phyloP scores from a whole-genome alignment of 2,797 vertebrate species.

The Anniella stebbinsi region DNA sequence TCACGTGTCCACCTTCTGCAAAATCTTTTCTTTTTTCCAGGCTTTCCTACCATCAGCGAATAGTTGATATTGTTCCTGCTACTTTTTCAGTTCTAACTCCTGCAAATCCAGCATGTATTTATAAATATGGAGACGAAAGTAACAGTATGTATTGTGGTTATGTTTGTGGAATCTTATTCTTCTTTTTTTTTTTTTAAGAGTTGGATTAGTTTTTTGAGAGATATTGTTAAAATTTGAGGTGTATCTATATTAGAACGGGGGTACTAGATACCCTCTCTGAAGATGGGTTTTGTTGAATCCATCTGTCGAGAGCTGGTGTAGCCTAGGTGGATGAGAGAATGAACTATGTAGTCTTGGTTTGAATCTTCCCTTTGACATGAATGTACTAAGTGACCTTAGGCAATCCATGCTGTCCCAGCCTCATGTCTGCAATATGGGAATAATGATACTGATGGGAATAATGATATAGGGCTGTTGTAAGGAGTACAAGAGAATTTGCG shows the following conservation, averaged over 20 bases:
- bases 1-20: background rate
- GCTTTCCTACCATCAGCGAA: constrained; percentile 96
- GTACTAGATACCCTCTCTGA: background rate
- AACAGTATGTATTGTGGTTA: constrained; percentile 83
- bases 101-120: constrained; percentile 88
- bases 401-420: background rate
- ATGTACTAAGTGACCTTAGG: background rate
- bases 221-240: background rate
- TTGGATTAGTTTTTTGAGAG: background rate
- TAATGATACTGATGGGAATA: no score
- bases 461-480: background rate
- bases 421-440: background rate
- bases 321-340: background rate
- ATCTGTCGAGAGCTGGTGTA: background rate
- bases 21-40: constrained; percentile 73
- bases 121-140: constrained; percentile 92
- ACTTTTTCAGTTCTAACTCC: constrained; percentile 93
- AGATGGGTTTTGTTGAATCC: background rate
- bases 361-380: background rate
- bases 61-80: constrained; percentile 94
- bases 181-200: background rate
- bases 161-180: background rate
- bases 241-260: background rate
- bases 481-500: background rate
- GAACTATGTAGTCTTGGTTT: background rate